A percentile compares a stretch with the other conserved stretches of the same genome.
These are phyloP conservation scores for Probaryconus sp. DNA, from an alignment of 1,140 invertebrate species.

Conservation along the genomic window DNA sequence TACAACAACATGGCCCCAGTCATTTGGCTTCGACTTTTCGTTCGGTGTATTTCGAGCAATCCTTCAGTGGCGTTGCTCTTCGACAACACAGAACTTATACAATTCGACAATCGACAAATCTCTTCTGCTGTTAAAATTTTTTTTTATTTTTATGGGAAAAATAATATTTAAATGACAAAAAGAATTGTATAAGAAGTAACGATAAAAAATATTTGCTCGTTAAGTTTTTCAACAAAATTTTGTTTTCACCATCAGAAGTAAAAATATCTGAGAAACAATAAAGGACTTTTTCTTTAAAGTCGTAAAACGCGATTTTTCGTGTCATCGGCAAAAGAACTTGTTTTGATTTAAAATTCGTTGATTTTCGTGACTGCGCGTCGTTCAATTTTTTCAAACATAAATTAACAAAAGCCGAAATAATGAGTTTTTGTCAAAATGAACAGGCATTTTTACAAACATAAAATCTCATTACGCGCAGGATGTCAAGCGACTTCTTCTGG, in stretches of 20 bases:
- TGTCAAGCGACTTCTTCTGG: constrained; percentile 2
- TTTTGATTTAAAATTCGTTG: not conserved
- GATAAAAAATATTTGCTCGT: no score
- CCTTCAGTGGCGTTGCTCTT: not conserved
- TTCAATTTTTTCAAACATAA: not conserved
- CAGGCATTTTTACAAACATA: constrained; percentile 9
- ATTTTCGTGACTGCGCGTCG: not conserved
- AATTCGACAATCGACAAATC: no score
- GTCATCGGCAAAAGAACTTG: no score
- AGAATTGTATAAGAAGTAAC: no score
- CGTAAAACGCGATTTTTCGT: no score
- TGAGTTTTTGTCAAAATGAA: not conserved
- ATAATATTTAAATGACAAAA: no score
- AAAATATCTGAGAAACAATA: no score
- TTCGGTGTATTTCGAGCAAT: constrained; percentile 16
- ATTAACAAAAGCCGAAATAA: not conserved
- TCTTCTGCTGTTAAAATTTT: no score
- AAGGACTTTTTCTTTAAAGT: no score
- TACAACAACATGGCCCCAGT: constrained; percentile 5
- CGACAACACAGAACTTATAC: not conserved
- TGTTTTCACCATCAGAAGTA: no score
- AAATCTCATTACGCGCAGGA: constrained; percentile 11
- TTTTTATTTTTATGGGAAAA: no score
- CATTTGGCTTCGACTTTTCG: constrained; percentile 29
- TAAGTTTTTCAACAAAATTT: no score